Evolutionary conservation across 2,888 invertebrate genomes (phyloP).

Genomic region (Gerris lacustris): DNA sequence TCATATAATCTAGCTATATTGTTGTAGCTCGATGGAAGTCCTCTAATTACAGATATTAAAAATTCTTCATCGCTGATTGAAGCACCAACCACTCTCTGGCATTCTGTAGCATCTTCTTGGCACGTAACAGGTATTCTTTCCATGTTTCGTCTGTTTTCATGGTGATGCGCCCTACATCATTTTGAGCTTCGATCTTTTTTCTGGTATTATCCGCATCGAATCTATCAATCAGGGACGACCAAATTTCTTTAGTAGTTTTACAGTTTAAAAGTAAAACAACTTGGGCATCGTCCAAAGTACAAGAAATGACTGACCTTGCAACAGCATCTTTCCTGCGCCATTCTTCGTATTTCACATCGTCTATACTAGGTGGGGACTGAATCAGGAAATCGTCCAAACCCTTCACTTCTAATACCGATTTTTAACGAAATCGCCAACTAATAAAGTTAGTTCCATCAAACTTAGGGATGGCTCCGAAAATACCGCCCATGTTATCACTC

Average conservation of each 20-base stretch:
- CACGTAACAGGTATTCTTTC: not conserved
- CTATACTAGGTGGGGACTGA: not conserved
- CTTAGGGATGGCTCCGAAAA: not conserved
- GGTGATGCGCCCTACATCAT: not conserved
- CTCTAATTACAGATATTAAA: not conserved
- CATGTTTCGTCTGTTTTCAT: not conserved
- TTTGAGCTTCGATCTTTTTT: not conserved
- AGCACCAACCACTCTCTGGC: not conserved
- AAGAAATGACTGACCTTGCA: not conserved
- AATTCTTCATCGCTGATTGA: not conserved
- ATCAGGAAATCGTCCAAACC: not conserved
- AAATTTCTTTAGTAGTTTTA: not conserved
- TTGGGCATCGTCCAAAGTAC: not conserved
- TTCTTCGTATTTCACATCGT: no score
- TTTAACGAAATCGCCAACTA: not conserved
- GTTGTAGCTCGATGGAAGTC: not conserved
- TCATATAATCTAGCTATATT: not conserved
- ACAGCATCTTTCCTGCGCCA: not conserved
- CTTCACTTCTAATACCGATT: not conserved
- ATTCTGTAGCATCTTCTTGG: not conserved
- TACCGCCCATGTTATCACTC: no score
- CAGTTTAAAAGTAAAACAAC: not conserved
- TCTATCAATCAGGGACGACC: not conserved
- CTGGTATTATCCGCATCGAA: no score
- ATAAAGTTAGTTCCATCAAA: not conserved